These are phyloP conservation scores for Drosophila repletoides DNA, from an alignment of 1,140 invertebrate species.

Conservation along the genomic window DNA sequence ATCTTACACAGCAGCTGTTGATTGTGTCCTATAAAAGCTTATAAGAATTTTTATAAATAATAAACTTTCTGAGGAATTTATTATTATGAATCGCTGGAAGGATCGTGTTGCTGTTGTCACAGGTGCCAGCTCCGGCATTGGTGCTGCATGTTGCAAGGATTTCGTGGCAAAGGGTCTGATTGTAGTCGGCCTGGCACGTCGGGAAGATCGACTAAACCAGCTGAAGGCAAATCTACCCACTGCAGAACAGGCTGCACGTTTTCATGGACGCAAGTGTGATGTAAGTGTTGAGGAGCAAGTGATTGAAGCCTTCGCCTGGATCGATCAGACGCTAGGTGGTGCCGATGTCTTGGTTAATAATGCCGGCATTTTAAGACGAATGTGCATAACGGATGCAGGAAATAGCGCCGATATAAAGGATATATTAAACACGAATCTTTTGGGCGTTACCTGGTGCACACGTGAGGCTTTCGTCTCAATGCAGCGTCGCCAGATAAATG, in stretches of 20 bases:
- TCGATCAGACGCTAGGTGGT: conserved; percentile 84
- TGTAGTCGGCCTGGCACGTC: conserved; percentile 88
- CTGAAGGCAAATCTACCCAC: conserved; percentile 43
- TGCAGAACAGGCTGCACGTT: conserved; percentile 34
- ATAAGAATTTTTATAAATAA: too few relatives aligned
- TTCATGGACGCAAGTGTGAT: conserved; percentile 84
- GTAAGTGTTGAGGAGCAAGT: conserved; percentile 86
- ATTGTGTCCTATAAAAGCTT: background rate
- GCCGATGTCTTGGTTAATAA: conserved; percentile 88
- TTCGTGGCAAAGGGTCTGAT: conserved; percentile 84
- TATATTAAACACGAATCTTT: conserved; percentile 83
- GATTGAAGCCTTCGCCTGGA: conserved; percentile 85
- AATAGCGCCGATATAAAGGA: conserved; percentile 48
- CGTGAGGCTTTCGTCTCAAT: conserved; percentile 85
- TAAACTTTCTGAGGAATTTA: conserved; percentile 1
- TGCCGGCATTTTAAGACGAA: conserved; percentile 83
- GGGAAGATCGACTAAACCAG: conserved; percentile 82
- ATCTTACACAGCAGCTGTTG: background rate
- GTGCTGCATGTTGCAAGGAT: conserved; percentile 80
- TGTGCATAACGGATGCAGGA: conserved; percentile 52
- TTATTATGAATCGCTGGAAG: conserved; percentile 56
- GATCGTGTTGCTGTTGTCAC: conserved; percentile 70
- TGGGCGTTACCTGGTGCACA: conserved; percentile 84
- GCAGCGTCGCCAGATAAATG: conserved; percentile 84
- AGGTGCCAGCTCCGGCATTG: conserved; percentile 84